Percentiles rank a stretch among this genome's conserved stretches.
These are phyloP conservation scores for Lycia hirtaria DNA, from an alignment of 2,888 invertebrate species.

Conservation along the genomic window DNA sequence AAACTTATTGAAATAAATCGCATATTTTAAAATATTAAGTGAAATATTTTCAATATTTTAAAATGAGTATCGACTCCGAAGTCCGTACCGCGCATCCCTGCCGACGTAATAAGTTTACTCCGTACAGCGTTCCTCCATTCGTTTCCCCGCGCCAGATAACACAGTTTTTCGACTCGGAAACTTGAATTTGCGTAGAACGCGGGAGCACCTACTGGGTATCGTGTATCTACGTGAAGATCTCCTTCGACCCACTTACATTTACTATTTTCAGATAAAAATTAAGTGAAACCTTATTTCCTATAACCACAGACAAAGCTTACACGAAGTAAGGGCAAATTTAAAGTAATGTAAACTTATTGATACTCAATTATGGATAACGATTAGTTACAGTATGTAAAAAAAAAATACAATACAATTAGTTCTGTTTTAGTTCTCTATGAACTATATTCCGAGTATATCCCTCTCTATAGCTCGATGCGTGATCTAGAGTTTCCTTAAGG, in stretches of 20 bases:
- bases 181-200: constrained; percentile 52
- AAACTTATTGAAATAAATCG: no score
- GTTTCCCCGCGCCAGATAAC: constrained; percentile 58
- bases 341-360: no score
- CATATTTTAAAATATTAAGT: not conserved
- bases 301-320: constrained; percentile 3
- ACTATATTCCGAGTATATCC: no score
- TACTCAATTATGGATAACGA: no score
- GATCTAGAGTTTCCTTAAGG: no score
- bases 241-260: constrained; percentile 18
- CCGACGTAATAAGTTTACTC: constrained; percentile 71
- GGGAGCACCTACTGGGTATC: not conserved
- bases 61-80: constrained; percentile 35
- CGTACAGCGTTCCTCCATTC: constrained; percentile 77
- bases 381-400: no score
- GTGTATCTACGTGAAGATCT: constrained; percentile 26
- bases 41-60: not conserved
- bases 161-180: constrained; percentile 63
- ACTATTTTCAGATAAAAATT: constrained; percentile 17
- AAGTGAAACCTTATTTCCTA: constrained; percentile 6
- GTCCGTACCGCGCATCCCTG: constrained; percentile 33
- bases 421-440: no score
- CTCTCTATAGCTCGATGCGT: no score
- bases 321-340: not conserved
- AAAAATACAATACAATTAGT: no score